phyloP scores from a whole-genome alignment of 2,888 invertebrate species.

The Sarcophaga rosellei region DNA sequence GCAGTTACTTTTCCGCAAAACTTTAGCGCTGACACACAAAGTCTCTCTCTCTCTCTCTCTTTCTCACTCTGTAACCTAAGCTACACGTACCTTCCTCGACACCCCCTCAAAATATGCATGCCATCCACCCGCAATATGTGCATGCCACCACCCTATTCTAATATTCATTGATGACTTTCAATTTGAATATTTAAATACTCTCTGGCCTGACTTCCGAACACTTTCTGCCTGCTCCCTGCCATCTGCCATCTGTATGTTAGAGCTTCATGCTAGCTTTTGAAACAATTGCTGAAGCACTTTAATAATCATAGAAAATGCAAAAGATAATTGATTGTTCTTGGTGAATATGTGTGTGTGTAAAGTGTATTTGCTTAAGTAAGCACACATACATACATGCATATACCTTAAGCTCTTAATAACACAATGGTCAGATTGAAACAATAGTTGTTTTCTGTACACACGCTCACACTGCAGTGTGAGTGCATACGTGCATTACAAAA shows the following conservation, averaged over 20 bases:
- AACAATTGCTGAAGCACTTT: background rate
- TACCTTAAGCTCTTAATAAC: constrained; percentile 27
- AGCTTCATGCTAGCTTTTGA: background rate
- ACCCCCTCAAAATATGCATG: constrained; percentile 17
- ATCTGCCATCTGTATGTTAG: no score
- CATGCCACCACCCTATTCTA: background rate
- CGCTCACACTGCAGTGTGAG: constrained; percentile 22
- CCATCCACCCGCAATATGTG: constrained; percentile 3
- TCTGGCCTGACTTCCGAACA: background rate
- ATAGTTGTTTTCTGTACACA: constrained; percentile 18
- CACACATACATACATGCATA: no score
- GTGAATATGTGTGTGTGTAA: background rate
- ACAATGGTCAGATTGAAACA: constrained; percentile 36
- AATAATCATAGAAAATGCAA: constrained; percentile 30
- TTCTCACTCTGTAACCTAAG: no score
- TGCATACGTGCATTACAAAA: background rate
- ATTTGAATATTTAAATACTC: constrained; percentile 11
- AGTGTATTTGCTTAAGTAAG: constrained; percentile 14
- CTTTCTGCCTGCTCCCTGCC: background rate
- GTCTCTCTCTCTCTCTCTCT: background rate
- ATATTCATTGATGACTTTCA: background rate
- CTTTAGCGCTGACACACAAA: constrained; percentile 20
- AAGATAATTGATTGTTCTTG: constrained; percentile 40
- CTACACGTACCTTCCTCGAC: background rate
- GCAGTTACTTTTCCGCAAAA: constrained; percentile 24